Conservation (phyloP, 2,888 invertebrate species). For the Chrysolina americana region DNA sequence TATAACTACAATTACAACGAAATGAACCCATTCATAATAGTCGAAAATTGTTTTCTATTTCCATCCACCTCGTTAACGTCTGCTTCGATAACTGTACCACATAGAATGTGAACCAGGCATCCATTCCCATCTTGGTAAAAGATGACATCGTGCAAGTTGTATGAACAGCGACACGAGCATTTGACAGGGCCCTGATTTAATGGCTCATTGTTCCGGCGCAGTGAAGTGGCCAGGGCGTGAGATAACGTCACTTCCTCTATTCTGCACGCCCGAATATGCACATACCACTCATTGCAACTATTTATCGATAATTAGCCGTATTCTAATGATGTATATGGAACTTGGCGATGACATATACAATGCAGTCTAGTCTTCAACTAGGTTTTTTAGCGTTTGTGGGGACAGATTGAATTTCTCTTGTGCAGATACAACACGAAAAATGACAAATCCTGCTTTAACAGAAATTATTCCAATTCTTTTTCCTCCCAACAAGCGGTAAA, state of each 20-base stretch:
- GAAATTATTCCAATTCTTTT: no score
- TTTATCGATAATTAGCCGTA: conserved; percentile 39
- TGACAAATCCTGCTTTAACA: no score
- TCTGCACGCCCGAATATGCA: conserved; percentile 58
- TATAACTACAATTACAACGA: no score
- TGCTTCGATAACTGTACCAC: not conserved
- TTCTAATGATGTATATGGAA: not conserved
- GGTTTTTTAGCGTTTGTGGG: no score
- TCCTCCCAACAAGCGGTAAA: no score
- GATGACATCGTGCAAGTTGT: conserved; percentile 59
- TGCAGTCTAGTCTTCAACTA: not conserved
- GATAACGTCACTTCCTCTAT: conserved; percentile 66
- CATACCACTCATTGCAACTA: conserved; percentile 48
- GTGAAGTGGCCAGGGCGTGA: conserved; percentile 67
- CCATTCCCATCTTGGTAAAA: conserved; percentile 42
- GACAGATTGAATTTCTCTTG: no score
- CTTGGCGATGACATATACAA: not conserved
- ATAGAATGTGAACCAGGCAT: not conserved
- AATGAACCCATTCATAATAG: no score
- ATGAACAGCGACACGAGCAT: conserved; percentile 53
- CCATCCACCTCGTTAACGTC: not conserved
- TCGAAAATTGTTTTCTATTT: not conserved
- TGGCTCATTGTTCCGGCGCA: conserved; percentile 67
- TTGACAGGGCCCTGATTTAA: conserved; percentile 67
- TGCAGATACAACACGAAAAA: no score